phyloP scores from a whole-genome alignment of 2,797 vertebrate genomes.

The Cetoscarus ocellatus region DNA sequence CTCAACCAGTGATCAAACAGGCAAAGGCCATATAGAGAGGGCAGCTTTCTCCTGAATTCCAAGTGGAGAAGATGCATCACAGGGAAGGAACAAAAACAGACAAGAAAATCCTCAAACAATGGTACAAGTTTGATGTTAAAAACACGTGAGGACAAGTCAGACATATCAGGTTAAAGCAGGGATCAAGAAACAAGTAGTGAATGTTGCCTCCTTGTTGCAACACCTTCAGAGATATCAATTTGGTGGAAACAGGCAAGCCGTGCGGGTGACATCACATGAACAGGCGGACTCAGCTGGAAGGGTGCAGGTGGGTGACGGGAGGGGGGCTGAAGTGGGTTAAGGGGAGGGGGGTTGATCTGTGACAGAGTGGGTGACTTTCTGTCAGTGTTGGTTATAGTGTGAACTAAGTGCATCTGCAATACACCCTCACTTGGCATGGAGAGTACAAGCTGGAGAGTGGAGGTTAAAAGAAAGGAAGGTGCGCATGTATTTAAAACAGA shows the following conservation, averaged over 20 bases:
- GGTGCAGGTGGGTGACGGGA: constrained; percentile 72
- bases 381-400: constrained; percentile 76
- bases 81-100: constrained; percentile 3
- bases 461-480: constrained; percentile 27
- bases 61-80: constrained; percentile 41
- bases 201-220: constrained; percentile 47
- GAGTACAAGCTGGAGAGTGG: constrained; percentile 38
- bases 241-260: constrained; percentile 28
- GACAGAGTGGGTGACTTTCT: constrained; percentile 62
- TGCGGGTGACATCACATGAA: constrained; percentile 51
- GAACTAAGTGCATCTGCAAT: constrained; percentile 62
- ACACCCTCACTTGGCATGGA: constrained; percentile 63
- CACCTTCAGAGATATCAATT: constrained; percentile 30
- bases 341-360: constrained; percentile 69
- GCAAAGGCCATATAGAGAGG: constrained; percentile 46
- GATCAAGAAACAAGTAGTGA: background rate
- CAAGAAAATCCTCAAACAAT: constrained; percentile 19
- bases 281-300: constrained; percentile 76
- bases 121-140: constrained; percentile 17
- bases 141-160: background rate
- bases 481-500: constrained; percentile 20
- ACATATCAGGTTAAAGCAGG: constrained; percentile 3
- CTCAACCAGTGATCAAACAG: constrained; percentile 68
- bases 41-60: constrained; percentile 44
- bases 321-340: constrained; percentile 40